Evolutionary conservation across 2,888 invertebrate species (phyloP), one percentile per base, ranked within the genome.

Genomic region (Salpingus planirostris): DNA sequence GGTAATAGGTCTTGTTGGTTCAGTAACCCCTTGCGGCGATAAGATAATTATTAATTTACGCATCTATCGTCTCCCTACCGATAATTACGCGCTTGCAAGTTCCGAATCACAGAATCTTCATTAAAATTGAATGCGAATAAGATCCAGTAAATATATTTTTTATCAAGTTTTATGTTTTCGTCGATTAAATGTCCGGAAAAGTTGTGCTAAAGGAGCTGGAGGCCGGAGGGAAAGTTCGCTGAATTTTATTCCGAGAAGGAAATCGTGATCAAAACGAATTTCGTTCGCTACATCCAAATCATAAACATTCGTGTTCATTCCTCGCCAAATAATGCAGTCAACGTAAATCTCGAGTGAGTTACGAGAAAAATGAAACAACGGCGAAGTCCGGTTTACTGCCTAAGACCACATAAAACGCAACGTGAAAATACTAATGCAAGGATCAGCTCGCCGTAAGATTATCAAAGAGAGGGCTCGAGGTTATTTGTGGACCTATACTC

Each of bases 301-400:
- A 36, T 36, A 36, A 36, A 36, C 36, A 21, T 23, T 24, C 36
- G 31, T 27, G 36, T 27, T 36, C 36, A 31, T 36, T 31, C 31
- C 27, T 27, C 27, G 23, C 27, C 27, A 31, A 36, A 36, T 36
- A 36, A 36, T 36, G 36, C 32, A 36, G 32, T 32, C 32, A 36
- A 32, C 31, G 36, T 32, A 36, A 36, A 36, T 36, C 36, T 36
- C 36, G 26, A 36, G 29, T 36, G 32, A 36, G 32, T 32, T 36
- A 36, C 32, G 29, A 28, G 36, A 36, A 31, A 36, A 36, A 36
- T 32, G 32, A 32, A 36, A 36, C 25, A 31, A 36, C 27, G n/a
- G 31, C n/a, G 26, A 36, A 36, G 32, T 36, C 36, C 36, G 36
- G 25, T 36, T 36, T 36, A 36, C 32, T 36, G 32, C 36, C 32